phyloP scores from a whole-genome alignment of 2,113 vertebrate species.

The Aptenodytes patagonicus region DNA sequence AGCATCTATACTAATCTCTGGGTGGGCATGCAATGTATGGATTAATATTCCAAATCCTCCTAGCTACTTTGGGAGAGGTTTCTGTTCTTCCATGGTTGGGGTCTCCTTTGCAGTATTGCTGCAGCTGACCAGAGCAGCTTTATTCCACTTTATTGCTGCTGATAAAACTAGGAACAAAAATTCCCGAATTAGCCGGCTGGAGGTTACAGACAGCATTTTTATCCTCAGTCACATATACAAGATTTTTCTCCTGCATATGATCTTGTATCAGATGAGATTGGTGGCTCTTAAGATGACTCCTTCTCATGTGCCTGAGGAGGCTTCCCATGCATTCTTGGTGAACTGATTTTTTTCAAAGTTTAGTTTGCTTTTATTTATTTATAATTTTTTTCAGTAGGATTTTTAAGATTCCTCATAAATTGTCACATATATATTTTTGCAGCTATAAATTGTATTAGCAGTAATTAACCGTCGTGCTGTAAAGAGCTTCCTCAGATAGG shows the following conservation, averaged over 20 bases:
- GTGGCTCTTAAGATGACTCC: neutral
- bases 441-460: neutral
- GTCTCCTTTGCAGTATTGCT: neutral
- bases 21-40: neutral
- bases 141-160: neutral
- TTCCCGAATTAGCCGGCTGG: neutral
- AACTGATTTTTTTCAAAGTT: neutral
- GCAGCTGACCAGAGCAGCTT: neutral
- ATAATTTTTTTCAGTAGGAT: neutral
- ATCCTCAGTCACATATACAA: neutral
- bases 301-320: neutral
- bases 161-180: neutral
- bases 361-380: neutral
- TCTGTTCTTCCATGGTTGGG: neutral
- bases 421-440: neutral
- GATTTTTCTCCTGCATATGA: neutral
- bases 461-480: neutral
- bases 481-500: neutral
- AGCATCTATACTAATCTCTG: neutral
- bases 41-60: neutral
- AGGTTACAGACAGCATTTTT: neutral
- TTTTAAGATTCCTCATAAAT: neutral
- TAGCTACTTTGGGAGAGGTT: neutral
- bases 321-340: neutral
- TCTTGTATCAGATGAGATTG: neutral